Base-by-base conservation (phyloP, 2,888 invertebrate species). In the Nasonovia ribisnigri region DNA sequence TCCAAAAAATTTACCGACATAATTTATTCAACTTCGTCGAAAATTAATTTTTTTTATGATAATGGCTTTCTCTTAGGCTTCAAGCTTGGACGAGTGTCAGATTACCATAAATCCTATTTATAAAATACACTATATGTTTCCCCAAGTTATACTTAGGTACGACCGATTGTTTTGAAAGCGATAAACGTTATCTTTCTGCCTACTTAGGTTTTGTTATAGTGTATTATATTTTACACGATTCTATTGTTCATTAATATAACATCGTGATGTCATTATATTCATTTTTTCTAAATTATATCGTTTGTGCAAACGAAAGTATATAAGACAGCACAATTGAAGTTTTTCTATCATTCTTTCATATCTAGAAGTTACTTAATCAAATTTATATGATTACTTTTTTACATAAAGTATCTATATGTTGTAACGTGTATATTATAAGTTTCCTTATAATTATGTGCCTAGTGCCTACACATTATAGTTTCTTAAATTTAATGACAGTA, bases 111-210 rank as follows among this genome's bases (percentile, higher is more conserved):
- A 93, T 93, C 60, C 90, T 93, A 92, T 54, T 88, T 43, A 84
- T 57, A 46, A 90, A 90, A 90, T 90, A 89, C 36, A 57, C 42
- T 36, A 36, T 48, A 42, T 89, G 26, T 89, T 84, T 84, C 77
- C 88, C 43, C 16, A 57, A 84, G 84, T 84, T 16, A 48, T 90
- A 88, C 54, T 77, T 88, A 67, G 36, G 36, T 88, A 91, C n/a
- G 16, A 84, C 57, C 57, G 46, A 89, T 89, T 89, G 54, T 93
- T 93, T 84, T 89, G 92, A 92, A 88, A 92, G 92, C 92, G 89
- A 93, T 93, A 93, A 93, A 93, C 57, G 92, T 93, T 93, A 93
- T 93, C 92, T 93, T 93, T 93, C 88, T 89, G 92, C 88, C 29
- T 93, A 93, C 89, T 93, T 93, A 93, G 57, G 89, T 89, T 93